phyloP scores from a whole-genome alignment of 1,140 invertebrate genomes.

The Heliconius congener region DNA sequence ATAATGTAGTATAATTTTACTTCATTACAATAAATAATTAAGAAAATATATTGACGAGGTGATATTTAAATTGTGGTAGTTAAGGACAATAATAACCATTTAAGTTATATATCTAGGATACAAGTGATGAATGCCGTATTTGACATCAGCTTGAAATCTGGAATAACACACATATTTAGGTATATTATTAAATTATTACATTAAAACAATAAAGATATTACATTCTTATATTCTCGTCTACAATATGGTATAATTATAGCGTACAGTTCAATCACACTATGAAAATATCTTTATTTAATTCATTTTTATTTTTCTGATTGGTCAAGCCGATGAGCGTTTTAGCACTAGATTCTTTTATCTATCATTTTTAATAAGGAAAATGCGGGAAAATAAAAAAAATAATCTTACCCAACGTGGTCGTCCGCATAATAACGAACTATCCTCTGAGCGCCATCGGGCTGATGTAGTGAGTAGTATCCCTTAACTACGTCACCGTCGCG shows the following conservation, averaged over 20 bases:
- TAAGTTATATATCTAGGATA: slow-evolving; percentile 40
- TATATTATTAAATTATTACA: too few relatives aligned
- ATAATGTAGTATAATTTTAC: not conserved
- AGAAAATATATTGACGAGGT: too few relatives aligned
- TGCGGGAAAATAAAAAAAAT: not conserved
- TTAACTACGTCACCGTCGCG: not conserved
- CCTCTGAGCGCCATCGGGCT: not conserved
- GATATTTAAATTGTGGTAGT: not conserved
- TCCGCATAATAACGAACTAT: slow-evolving; percentile 7
- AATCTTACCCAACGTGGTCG: slow-evolving; percentile 21
- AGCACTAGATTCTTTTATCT: too few relatives aligned
- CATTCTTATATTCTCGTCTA: too few relatives aligned
- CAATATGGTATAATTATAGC: too few relatives aligned
- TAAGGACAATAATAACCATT: not conserved
- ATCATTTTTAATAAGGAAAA: not conserved
- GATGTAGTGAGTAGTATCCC: not conserved
- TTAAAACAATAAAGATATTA: too few relatives aligned
- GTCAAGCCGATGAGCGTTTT: too few relatives aligned
- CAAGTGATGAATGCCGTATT: slow-evolving; percentile 43
- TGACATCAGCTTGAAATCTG: slow-evolving; percentile 48
- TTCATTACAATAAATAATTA: not conserved
- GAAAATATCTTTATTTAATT: too few relatives aligned
- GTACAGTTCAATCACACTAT: too few relatives aligned
- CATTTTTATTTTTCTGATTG: too few relatives aligned
- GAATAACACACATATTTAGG: slow-evolving; percentile 5